Base-by-base conservation (phyloP, 2,113 vertebrate genomes). In the Aspidoscelis tigris region DNA sequence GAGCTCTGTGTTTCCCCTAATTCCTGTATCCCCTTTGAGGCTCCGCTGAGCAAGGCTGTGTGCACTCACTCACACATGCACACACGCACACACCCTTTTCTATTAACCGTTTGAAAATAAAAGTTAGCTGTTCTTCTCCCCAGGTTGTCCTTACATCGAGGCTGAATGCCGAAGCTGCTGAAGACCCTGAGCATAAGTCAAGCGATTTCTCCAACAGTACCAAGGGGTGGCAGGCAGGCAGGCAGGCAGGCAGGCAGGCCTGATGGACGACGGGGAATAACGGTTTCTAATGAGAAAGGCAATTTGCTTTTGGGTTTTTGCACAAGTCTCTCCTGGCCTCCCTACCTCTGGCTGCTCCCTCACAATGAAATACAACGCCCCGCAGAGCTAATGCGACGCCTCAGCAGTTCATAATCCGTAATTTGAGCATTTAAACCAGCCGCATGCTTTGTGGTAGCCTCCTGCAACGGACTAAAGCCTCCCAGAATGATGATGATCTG, bases 51-150 rank as follows among this genome's bases (percentile, higher is more conserved):
- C 33, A 33, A 33, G 33, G 33, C 33, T 33, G 33, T 33, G 33
- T 33, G 33, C 33, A 33, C 33, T 33, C 33, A 33, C 33, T 33
- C 33, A 1, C 33, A 33, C 33, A 33, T 33, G 33, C 33, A 33
- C 33, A 33, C 33, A 21, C 3, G 20, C 24, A 0, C 1, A 2
- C 5, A 5, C 12, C 58, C 16, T 3, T 21, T 58, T 55, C 64
- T 69, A 72, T 84, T 58, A 84, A n/a, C 78, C 64, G 76, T 11
- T 0, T 0, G 61, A 55, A 87, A 87, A 87, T 61, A 55, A 88
- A 86, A 39, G 71, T 64, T 66, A 82, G 58, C 61, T 16, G 5
- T 71, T 85, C 26, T 16, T 84, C 68, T 26, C 85, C 78, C 82
- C 61, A 55, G 84, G 76, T 77, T 88, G 64, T 69, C 22, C 0